phyloP scores from a whole-genome alignment of 2,113 vertebrate genomes.

The Xerus inauris region DNA sequence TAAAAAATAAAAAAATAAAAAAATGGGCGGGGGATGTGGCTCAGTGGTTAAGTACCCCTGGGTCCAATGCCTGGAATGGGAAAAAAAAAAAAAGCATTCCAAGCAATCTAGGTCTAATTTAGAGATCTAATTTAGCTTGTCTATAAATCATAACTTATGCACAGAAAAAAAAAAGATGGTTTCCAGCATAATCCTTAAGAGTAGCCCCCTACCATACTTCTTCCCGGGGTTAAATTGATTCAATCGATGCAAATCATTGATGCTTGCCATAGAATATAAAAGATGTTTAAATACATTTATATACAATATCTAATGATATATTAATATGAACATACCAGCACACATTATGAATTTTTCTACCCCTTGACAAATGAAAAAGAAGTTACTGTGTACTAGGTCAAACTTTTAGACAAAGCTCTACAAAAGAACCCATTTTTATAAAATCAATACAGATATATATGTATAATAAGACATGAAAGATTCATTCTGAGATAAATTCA shows the following conservation, averaged over 20 bases:
- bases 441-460: conserved; percentile 19
- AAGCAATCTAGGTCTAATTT: background rate
- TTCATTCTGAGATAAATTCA: conserved; percentile 25
- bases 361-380: background rate
- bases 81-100: background rate
- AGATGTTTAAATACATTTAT: background rate
- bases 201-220: background rate
- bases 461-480: background rate
- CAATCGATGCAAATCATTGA: background rate
- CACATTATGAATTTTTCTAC: background rate
- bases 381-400: background rate
- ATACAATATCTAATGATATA: background rate
- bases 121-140: background rate
- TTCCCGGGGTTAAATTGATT: background rate
- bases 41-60: too few relatives aligned
- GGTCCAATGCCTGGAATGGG: too few relatives aligned
- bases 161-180: background rate
- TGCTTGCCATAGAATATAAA: conserved; percentile 1
- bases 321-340: background rate
- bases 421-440: background rate
- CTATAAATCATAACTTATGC: background rate
- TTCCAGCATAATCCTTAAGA: background rate
- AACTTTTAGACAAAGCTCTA: conserved; percentile 39
- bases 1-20: too few relatives aligned
- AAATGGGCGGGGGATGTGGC: too few relatives aligned